Conservation (phyloP, 2,888 invertebrate species). For the Lasioglossum oenotherae region DNA sequence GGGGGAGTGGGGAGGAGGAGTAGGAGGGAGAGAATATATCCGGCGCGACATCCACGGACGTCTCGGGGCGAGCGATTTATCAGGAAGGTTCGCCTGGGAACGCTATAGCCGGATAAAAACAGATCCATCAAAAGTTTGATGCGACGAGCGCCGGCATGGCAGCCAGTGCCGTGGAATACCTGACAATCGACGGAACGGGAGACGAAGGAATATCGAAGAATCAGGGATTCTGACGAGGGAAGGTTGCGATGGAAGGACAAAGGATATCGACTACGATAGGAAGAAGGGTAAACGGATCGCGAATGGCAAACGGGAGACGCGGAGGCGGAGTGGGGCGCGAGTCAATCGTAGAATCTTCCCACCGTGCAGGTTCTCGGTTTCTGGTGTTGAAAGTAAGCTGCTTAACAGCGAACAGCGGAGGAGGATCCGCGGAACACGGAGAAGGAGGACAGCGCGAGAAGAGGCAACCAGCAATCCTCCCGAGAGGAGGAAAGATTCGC, state of each 20-base stretch:
- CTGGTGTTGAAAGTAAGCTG: conserved; percentile 70
- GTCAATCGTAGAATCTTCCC: conserved; percentile 65
- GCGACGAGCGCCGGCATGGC: background rate
- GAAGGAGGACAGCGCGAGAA: conserved; percentile 2
- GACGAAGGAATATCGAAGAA: background rate
- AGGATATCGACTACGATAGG: background rate
- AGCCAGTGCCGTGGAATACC: background rate
- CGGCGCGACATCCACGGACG: conserved; percentile 39
- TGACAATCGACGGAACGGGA: background rate
- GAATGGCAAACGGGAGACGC: background rate
- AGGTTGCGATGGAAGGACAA: conserved; percentile 23
- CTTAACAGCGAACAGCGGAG: conserved; percentile 20
- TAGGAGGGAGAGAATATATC: background rate
- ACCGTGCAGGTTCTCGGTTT: conserved; percentile 69
- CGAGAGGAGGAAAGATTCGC: conserved; percentile 33
- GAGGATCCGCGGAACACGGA: background rate
- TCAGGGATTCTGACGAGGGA: background rate
- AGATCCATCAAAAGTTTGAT: conserved; percentile 79
- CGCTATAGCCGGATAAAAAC: conserved; percentile 73
- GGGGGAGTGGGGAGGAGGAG: background rate
- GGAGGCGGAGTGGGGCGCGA: background rate
- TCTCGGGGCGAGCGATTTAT: conserved; percentile 75
- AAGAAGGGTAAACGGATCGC: background rate
- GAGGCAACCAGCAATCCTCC: conserved; percentile 9
- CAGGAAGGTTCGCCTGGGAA: conserved; percentile 70